These are phyloP conservation scores for Zaprionus nigranus DNA, from an alignment of 1,140 invertebrate genomes.

Conservation along the genomic window DNA sequence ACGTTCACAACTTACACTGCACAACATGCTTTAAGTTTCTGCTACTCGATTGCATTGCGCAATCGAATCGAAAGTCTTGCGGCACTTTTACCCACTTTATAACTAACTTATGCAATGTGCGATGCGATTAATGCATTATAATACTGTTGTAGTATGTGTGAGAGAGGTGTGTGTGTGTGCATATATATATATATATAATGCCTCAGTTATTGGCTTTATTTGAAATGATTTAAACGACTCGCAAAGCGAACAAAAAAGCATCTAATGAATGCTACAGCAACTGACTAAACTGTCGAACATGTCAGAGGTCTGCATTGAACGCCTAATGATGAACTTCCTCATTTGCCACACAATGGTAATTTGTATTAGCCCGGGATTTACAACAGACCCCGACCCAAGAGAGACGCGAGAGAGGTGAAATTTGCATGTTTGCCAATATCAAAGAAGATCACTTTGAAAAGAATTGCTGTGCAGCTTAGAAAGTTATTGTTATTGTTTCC, in stretches of 20 bases:
- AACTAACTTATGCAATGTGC: slow-evolving; percentile 38
- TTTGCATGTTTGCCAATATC: slow-evolving; percentile 40
- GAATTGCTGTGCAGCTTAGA: slow-evolving; percentile 55
- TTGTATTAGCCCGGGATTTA: slow-evolving; percentile 41
- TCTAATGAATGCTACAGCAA: slow-evolving; percentile 57
- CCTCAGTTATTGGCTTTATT: slow-evolving; percentile 52
- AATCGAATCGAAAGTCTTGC: slow-evolving; percentile 69
- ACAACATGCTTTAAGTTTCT: not conserved
- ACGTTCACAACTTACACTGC: slow-evolving; percentile 7
- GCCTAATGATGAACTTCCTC: slow-evolving; percentile 76
- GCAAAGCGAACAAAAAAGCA: slow-evolving; percentile 36
- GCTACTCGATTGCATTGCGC: slow-evolving; percentile 25
- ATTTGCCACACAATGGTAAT: slow-evolving; percentile 55
- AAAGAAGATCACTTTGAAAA: slow-evolving; percentile 30
- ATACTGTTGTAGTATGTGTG: slow-evolving; percentile 10
- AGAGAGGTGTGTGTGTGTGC: slow-evolving; percentile 15
- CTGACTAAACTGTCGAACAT: slow-evolving; percentile 27
- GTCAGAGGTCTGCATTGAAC: slow-evolving; percentile 55
- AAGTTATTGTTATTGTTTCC: slow-evolving; percentile 33
- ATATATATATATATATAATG: slow-evolving; percentile 18
- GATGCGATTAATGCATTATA: slow-evolving; percentile 67
- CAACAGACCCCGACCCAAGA: slow-evolving; percentile 21
- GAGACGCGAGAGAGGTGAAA: slow-evolving; percentile 52
- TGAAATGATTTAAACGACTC: slow-evolving; percentile 64
- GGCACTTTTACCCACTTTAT: slow-evolving; percentile 61